Evolutionary conservation across 2,888 invertebrate genomes (phyloP).

Genomic region (Pollenia angustigena): DNA sequence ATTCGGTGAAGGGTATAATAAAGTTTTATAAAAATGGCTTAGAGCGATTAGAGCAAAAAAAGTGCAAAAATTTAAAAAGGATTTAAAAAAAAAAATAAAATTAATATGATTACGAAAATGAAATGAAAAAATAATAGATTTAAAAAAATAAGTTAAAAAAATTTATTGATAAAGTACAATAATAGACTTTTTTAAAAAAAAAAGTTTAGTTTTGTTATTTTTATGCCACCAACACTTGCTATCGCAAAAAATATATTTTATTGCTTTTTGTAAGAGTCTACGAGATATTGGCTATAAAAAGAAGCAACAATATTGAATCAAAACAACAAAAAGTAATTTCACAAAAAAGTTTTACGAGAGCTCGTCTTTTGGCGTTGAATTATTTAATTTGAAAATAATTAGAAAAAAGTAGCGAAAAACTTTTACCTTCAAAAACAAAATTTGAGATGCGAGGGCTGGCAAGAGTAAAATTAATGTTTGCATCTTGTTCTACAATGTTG

Average conservation of each 20-base stretch:
- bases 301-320: neutral
- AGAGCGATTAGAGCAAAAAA: slow-evolving; percentile 49
- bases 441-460: no score
- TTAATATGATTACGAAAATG: slow-evolving; percentile 37
- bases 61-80: neutral
- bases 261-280: slow-evolving; percentile 2
- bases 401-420: slow-evolving; percentile 1
- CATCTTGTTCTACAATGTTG: no score
- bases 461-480: no score
- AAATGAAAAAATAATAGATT: slow-evolving; percentile 53
- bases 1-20: neutral
- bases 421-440: no score
- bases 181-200: neutral
- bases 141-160: neutral
- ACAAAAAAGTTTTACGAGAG: slow-evolving; percentile 49
- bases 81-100: neutral
- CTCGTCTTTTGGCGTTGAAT: slow-evolving; percentile 39
- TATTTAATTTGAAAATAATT: slow-evolving; percentile 65
- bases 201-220: slow-evolving; percentile 3
- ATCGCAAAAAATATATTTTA: slow-evolving; percentile 24
- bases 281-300: slow-evolving; percentile 16
- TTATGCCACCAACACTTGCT: slow-evolving; percentile 17
- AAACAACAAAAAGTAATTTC: slow-evolving; percentile 8
- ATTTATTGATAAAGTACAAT: neutral
- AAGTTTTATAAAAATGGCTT: slow-evolving; percentile 47